Percentiles rank a stretch among this genome's conserved stretches.
phyloP scores from a whole-genome alignment of 1,140 invertebrate genomes.

The Sipha flava region DNA sequence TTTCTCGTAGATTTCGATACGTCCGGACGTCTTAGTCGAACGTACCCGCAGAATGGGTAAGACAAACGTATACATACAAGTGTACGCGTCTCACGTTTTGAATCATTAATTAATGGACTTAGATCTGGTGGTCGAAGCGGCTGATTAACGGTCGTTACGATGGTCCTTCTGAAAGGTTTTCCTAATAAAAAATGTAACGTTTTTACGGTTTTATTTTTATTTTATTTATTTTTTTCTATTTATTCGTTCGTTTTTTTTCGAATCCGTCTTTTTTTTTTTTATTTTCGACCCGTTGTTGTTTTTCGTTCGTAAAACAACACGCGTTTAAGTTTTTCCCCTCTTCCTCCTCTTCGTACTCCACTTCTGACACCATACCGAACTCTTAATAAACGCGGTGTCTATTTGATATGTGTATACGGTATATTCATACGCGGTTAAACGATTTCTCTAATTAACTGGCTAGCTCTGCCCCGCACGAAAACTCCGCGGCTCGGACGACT shows the following conservation, averaged over 20 bases:
- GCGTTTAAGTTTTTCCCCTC: background rate
- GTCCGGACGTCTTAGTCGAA: background rate
- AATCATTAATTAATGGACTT: conserved; percentile 1
- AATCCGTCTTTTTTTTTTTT: background rate
- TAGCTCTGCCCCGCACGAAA: background rate
- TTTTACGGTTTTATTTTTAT: background rate
- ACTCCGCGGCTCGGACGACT: background rate
- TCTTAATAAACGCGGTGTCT: too few species aligned
- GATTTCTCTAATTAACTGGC: background rate
- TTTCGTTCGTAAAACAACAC: background rate
- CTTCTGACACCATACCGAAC: too few species aligned
- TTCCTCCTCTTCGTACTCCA: background rate
- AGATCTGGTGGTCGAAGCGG: background rate
- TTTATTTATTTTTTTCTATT: background rate
- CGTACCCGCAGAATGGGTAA: background rate
- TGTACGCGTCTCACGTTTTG: background rate
- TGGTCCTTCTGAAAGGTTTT: background rate
- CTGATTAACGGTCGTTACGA: background rate
- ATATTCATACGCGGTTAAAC: too few species aligned
- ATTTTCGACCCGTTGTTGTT: too few species aligned
- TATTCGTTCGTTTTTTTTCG: background rate
- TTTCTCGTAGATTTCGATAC: background rate
- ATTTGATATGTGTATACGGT: too few species aligned
- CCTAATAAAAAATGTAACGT: background rate
- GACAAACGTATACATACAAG: background rate